These are phyloP conservation scores for Pseudopipra pipra DNA, from an alignment of 2,113 vertebrate species.

Conservation along the genomic window DNA sequence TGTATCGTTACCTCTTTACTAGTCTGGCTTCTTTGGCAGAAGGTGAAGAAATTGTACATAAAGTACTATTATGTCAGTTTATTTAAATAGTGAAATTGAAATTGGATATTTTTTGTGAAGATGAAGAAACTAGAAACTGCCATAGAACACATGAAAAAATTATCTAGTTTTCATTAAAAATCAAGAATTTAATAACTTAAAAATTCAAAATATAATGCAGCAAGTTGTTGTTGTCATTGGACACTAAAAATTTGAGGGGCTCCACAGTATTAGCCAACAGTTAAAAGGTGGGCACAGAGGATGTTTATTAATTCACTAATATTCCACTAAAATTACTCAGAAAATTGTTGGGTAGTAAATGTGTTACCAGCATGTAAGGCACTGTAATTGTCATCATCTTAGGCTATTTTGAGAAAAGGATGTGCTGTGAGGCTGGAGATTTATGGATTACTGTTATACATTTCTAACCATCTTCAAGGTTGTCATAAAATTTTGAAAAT, in stretches of 20 bases:
- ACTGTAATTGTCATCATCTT: background rate
- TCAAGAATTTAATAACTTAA: background rate
- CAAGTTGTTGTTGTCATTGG: background rate
- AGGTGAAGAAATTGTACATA: background rate
- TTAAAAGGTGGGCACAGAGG: fast-evolving
- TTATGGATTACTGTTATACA: background rate
- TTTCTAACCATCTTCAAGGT: background rate
- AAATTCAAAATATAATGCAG: background rate
- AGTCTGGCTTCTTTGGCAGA: background rate
- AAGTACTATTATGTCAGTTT: background rate
- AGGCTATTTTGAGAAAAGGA: background rate
- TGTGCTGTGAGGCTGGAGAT: background rate
- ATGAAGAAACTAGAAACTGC: background rate
- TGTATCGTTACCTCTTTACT: background rate
- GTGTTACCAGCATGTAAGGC: background rate
- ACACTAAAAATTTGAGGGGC: background rate
- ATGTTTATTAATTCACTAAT: background rate
- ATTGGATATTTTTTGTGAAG: background rate
- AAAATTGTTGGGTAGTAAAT: background rate
- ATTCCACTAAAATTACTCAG: background rate
- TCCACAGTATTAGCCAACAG: background rate
- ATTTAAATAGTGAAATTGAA: background rate
- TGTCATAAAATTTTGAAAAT: background rate
- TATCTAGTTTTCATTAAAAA: background rate
- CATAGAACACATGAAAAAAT: background rate